Evolutionary conservation across 2,113 vertebrate species (phyloP), one percentile per base, ranked within the genome.

Genomic region (Tyto alba): DNA sequence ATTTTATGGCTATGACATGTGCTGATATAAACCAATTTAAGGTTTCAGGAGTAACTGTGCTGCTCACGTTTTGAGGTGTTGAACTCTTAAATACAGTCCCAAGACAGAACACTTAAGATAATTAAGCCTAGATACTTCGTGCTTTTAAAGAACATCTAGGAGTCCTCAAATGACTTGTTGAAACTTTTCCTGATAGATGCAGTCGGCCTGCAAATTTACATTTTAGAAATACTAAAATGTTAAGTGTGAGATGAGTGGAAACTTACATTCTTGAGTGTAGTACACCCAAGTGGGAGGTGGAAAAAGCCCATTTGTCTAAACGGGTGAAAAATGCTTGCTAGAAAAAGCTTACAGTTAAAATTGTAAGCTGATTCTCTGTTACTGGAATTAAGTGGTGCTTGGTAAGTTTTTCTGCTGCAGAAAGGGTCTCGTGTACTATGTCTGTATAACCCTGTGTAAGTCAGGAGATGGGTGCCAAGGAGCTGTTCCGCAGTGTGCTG

Each of bases 231-330:
- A 57, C 19, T 21, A 32, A 66, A 73, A 74, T 11, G 21, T 40
- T 40, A 57, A n/a, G 27, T 48, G 11, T 43, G 41, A 74, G 20
- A 41, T 67, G 29, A 93, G 75, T 47, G 29, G 32, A 32, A 77
- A 77, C 4, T 48, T 34, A 38, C 0, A 5, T 50, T 53, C 14
- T 69, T 80, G 38, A 79, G 16, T 1, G 0, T 3, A 84, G 43
- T 74, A 29, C 4, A 41, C 40, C 40, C 12, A 47, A 8, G 7
- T 10, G 3, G 3, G 7, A 16, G 21, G 13, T 6, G 2, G 9
- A 16, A 32, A 30, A 23, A 14, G 20, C 19, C 50, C 26, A 3
- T 40, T 77, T 40, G 36, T 36, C 32, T 56, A 20, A 72, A 80
- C 21, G 57, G 45, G 3, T 85, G 57, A 86, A 87, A 94, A 93